Evolutionary conservation across 2,113 vertebrate species (phyloP).

Genomic region (Montifringilla adamsi): DNA sequence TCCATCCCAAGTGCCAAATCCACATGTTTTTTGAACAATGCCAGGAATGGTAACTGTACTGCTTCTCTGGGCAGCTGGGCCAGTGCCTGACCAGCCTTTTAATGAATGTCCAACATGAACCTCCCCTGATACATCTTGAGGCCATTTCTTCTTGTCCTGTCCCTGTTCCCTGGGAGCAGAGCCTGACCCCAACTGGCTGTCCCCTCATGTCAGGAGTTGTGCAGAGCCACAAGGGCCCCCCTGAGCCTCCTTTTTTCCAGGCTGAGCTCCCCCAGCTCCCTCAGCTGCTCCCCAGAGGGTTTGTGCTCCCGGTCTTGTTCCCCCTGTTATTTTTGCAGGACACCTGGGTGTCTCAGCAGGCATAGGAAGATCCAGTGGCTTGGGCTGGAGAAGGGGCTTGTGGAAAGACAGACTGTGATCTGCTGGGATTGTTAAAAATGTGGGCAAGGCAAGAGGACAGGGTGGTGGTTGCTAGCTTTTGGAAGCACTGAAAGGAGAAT

Average conservation of each 20-base stretch:
- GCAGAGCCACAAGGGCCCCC: background rate
- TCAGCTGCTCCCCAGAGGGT: background rate
- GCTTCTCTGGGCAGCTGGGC: background rate
- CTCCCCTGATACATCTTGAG: background rate
- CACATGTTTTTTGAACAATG: rapidly evolving
- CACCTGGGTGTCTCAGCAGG: background rate
- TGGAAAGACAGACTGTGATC: background rate
- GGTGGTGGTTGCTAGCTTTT: background rate
- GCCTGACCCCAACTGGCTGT: rapidly evolving
- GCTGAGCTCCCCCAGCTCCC: background rate
- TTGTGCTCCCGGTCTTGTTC: background rate
- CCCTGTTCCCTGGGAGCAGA: background rate
- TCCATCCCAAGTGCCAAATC: background rate
- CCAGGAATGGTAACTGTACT: background rate
- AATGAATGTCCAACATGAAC: background rate
- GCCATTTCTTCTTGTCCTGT: rapidly evolving
- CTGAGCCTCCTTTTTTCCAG: background rate
- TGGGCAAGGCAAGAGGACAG: background rate
- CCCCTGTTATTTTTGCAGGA: background rate
- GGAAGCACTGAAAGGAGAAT: background rate
- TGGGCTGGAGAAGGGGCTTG: background rate
- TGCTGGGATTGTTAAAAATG: background rate
- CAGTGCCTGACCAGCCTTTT: background rate
- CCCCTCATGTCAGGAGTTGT: background rate
- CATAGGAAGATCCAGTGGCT: background rate